Base-by-base conservation (phyloP, 2,888 invertebrate genomes). In the Nesidiocoris tenuis region DNA sequence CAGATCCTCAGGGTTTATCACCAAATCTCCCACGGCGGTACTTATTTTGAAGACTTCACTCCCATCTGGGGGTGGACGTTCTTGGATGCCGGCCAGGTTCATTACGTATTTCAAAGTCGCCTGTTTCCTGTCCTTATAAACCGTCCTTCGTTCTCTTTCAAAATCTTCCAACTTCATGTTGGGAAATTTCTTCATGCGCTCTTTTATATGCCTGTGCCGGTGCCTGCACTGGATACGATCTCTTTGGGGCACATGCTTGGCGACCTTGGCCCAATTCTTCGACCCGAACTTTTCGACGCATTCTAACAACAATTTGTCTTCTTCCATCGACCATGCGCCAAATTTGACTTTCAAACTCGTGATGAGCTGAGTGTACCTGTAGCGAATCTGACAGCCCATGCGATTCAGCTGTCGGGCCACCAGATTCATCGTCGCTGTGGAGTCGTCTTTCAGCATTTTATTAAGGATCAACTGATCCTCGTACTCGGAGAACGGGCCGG, bases 311-410 rank as follows among this genome's bases (percentile, higher is more conserved):
- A n/a, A 64, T 56, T 66, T 18, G 56, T 74, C 74, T 56, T 74
- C 74, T 74, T 74, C 74, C 56, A 65, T 2, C 5, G 65, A 56
- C 74, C 74, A 74, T 19, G 64, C 74, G 17, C 65, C 65, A 24
- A 65, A 74, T n/a, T 21, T 54, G 5, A 24, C 16, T 17, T 18
- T 54, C 57, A 74, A 22, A 23, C 55, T 55, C 23, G 16, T 55
- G 22, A 65, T 74, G 56, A 74, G 19, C 18, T 74, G 74, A 18
- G 64, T 16, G n/a, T 7, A 55, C 54, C 72, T 61, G 61, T 61
- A 72, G 2, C 72, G 24, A 19, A 72, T 54, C 18, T 72, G 72
- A 19, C 56, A 24, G 2, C 39, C 7, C 22, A 72, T 25, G 18
- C 72, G 61, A 39, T 72, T 72, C 39, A 72, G 23, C 25, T 18